Base-by-base conservation (phyloP, 2,113 vertebrate genomes). In the Rana temporaria region DNA sequence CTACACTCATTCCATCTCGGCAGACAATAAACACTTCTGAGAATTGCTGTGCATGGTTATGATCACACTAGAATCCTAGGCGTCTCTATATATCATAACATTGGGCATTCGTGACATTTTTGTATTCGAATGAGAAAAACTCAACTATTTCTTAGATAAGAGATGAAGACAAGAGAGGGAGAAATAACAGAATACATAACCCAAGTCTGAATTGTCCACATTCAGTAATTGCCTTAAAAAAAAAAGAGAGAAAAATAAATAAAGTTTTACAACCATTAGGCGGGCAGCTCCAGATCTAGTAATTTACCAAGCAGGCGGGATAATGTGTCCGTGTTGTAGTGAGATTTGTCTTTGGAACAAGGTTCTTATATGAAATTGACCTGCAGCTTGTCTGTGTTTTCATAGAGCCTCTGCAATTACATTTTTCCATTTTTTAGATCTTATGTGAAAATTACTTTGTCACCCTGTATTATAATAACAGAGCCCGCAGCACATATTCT, bases 351-450 rank as follows among this genome's bases (percentile, higher is more conserved):
- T 55, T 34, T 30, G 38, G 18, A 24, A 19, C 24, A 34, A 56
- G 62, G 75, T 55, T 62, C 30, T 55, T 53, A 42, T 78, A 38
- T 78, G 62, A 55, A 78, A 66, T 66, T 78, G 62, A 78, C 75
- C 62, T 19, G 17, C n/a, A 26, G 24, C 26, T 17, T 38, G 53
- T 24, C 42, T 16, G 62, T 24, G 18, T 22, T 64, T 77, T 64
- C 38, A 12, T 53, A 65, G 60, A 26, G 62, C 19, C 24, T 53
- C 75, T 48, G 22, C 24, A 55, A 72, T 55, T 56, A 53, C 20
- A 77, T 52, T 64, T 53, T 77, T 65, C 62, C n/a, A 53, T 77
- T 77, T 64, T 19, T 24, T 53, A n/a, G 30, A n/a, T 18, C 19
- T 42, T 30, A 56, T 66, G 22, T 55, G 60, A 55, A 78, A 53